Evolutionary conservation across 2,113 vertebrate genomes (phyloP), one percentile per base, ranked within the genome.

Genomic region (Gallinago paraguaiae): DNA sequence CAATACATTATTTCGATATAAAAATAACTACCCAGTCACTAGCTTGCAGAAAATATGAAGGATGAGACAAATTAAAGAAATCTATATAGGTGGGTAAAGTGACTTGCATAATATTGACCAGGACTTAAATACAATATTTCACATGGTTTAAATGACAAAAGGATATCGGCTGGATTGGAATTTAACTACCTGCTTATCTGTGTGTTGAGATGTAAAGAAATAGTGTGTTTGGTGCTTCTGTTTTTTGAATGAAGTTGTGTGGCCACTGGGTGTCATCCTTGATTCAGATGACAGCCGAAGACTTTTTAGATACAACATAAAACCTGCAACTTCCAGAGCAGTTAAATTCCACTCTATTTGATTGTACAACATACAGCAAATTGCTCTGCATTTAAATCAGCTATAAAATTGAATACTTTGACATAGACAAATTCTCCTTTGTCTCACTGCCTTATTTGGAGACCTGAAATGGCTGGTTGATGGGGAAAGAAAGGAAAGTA

Each of bases 191-290:
- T 16, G 4, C 10, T 46, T 64, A 8, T 22, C 17, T 14, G 41
- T 11, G 78, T 74, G 86, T 46, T 51, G 77, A 53, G 63, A 46
- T 17, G 71, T 11, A 30, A 51, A 59, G 57, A 69, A 91, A 95
- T 67, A 13, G 59, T 68, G 11, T 3, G 59, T 30, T 43, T 41
- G 41, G 25, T 31, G 63, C 12, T 70, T 70, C 61, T 51, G 88
- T 0, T 84, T 84, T 72, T 53, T 72, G 95, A 95, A 87, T 93
- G 96, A 91, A 96, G 43, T 53, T 23, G 5, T 90, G 88, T 91
- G 77, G 86, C 98, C 98, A 97, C 97, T 98, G 98, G 98, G 97
- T 98, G 98, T 97, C 98, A 97, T 94, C 95, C 96, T 96, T 97
- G 97, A 78, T 88, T 95, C 96, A 97, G 96, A 90, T 45, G 93